Conservation (phyloP, 2,797 vertebrate species). For the Tenualosa thibaudeaui region DNA sequence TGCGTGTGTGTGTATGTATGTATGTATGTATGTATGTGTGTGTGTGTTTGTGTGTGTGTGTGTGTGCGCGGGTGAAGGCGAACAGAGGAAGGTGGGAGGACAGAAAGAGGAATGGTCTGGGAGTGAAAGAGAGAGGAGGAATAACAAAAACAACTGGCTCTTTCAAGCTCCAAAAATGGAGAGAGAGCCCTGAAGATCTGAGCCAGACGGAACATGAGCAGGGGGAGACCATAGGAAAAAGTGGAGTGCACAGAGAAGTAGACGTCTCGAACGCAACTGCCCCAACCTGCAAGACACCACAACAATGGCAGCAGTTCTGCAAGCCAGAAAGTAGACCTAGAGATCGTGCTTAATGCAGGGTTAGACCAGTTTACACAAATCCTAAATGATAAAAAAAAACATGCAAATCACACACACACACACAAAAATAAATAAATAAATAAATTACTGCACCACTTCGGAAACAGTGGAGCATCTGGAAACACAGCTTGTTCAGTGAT, state of each 20-base stretch:
- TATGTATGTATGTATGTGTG: background rate
- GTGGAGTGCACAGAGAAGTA: no score
- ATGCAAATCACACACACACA: background rate
- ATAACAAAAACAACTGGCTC: slow-evolving; percentile 20
- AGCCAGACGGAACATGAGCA: slow-evolving; percentile 34
- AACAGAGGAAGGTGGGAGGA: slow-evolving; percentile 24
- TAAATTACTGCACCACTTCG: background rate
- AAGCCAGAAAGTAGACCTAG: background rate
- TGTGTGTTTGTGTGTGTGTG: background rate
- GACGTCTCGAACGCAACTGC: background rate
- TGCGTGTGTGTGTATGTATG: background rate
- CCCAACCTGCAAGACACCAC: background rate
- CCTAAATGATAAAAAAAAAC: no score
- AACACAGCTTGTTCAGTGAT: background rate
- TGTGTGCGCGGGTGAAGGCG: background rate
- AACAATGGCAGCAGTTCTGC: background rate
- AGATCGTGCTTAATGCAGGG: background rate
- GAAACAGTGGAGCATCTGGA: no score
- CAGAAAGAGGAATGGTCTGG: slow-evolving; percentile 19
- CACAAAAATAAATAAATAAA: no score
- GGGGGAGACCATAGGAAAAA: slow-evolving; percentile 23
- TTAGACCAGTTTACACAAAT: no score
- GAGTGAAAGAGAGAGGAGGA: slow-evolving; percentile 33
- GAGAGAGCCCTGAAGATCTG: slow-evolving; percentile 31
- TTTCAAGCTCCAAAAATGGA: slow-evolving; percentile 11